Conservation (phyloP, 2,888 invertebrate species). For the Imbricaverruca yamaguchii region DNA sequence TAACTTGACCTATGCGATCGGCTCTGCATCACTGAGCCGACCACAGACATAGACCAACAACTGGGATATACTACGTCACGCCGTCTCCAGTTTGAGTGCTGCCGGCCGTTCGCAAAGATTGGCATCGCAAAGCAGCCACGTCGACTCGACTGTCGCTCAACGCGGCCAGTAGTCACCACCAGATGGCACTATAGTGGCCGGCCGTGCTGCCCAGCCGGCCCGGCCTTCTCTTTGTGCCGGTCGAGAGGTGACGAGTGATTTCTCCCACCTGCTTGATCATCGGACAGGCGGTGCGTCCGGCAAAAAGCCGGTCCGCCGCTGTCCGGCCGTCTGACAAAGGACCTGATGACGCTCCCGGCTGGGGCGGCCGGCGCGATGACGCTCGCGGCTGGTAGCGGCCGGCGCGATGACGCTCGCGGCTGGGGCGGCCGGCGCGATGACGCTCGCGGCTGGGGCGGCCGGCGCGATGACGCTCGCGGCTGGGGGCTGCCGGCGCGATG, state of each 20-base stretch:
- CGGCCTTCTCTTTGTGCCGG: neutral
- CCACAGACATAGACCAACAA: too few relatives aligned
- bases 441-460: neutral
- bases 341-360: too few relatives aligned
- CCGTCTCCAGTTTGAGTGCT: too few relatives aligned
- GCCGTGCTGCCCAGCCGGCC: neutral
- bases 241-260: conserved; percentile 13
- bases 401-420: too few relatives aligned
- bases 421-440: too few relatives aligned
- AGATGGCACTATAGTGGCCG: neutral
- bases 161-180: neutral
- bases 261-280: conserved; percentile 11
- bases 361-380: too few relatives aligned
- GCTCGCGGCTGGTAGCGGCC: too few relatives aligned
- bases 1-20: too few relatives aligned
- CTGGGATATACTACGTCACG: too few relatives aligned
- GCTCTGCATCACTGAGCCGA: too few relatives aligned
- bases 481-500: neutral
- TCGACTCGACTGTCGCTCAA: neutral
- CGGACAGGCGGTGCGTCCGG: neutral
- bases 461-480: too few relatives aligned
- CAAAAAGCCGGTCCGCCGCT: neutral
- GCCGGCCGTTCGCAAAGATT: too few relatives aligned
- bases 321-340: neutral
- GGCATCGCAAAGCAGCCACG: neutral